Base-by-base conservation (phyloP, 2,113 vertebrate genomes). In the Rhea pennata region DNA sequence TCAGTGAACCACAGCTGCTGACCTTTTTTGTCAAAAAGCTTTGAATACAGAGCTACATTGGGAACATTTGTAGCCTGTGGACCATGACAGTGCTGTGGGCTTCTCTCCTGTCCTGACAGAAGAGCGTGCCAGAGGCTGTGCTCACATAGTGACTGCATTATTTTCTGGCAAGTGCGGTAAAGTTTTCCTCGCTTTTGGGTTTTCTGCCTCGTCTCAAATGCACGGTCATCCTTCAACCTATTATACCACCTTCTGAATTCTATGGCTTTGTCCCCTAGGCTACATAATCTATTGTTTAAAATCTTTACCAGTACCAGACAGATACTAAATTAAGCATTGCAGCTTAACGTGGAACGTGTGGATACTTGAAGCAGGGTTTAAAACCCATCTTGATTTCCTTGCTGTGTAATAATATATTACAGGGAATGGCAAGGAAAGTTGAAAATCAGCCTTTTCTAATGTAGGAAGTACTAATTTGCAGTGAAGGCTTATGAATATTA, bases 281-380 rank as follows among this genome's bases (percentile, higher is more conserved):
- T 92, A 81, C 64, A 48, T 78, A 96, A 84, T 94, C 69, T 96
- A 84, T 96, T 96, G 88, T 97, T 95, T 97, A 95, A 97, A 97
- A 95, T 87, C 84, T 92, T 97, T 95, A 92, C 94, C 91, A 89
- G 93, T 93, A 95, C 95, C 92, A 74, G 88, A 87, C 92, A 98
- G 97, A 97, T 97, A 98, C 95, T 98, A 98, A 97, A 98, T 98
- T 97, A 98, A 98, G 94, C 94, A 96, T 93, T 92, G 91, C 88
- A 96, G 95, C 91, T 97, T 98, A 97, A 90, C 5, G 0, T 95
- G 97, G 96, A 98, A 98, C 97, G 95, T 95, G 95, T 66, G 84
- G 87, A 97, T 96, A 94, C 91, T 98, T 96, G 96, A 98, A 97
- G 94, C 84, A 74, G 92, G 74, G 96, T 97, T 97, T 96, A 92